Evolutionary conservation across 2,888 invertebrate species (phyloP), one percentile per base, ranked within the genome.

Genomic region (Neuroscelio doddi): DNA sequence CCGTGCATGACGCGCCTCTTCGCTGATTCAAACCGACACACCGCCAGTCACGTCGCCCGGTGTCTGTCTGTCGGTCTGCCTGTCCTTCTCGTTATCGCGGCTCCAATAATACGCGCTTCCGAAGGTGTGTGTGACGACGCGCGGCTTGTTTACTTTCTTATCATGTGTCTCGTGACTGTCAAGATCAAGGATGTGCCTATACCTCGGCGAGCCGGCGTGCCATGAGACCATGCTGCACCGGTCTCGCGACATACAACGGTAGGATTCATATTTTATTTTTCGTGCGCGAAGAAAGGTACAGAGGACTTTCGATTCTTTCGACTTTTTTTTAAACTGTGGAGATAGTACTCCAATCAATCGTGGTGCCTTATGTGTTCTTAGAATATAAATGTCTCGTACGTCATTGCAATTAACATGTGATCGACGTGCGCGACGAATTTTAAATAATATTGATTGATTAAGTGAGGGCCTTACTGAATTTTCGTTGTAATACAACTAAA

Each of bases 101-200:
- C 53, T 55, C 52, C 38, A 36, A 30, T 39, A 63, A 61, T 47
- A 47, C 56, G 51, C 45, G 44, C 44, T 17, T 32, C n/a, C n/a
- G 30, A 10, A 9, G 30, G 30, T 30, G 30, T 9, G 30, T 9
- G 30, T 30, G 30, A 2, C 30, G 30, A 30, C 30, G 30, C 30
- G 10, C 30, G 4, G 30, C 30, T 9, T 61, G 52, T 61, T 58
- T 59, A 59, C 65, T 59, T 47, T 15, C 45, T 57, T 57, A 49
- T 52, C 53, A 42, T 34, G 30, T 21, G 2, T 45, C 45, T 36
- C 53, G 42, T 47, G 59, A 61, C 50, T 65, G 67, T 65, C 68
- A 70, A 70, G 70, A 70, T 70, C 70, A 70, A 59, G 61, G 65
- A 63, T 68, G 63, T 52, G 66, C 21, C 51, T 30, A 3, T 3